Base-by-base conservation (phyloP, 2,888 invertebrate genomes). In the Stegana nigrithorax region DNA sequence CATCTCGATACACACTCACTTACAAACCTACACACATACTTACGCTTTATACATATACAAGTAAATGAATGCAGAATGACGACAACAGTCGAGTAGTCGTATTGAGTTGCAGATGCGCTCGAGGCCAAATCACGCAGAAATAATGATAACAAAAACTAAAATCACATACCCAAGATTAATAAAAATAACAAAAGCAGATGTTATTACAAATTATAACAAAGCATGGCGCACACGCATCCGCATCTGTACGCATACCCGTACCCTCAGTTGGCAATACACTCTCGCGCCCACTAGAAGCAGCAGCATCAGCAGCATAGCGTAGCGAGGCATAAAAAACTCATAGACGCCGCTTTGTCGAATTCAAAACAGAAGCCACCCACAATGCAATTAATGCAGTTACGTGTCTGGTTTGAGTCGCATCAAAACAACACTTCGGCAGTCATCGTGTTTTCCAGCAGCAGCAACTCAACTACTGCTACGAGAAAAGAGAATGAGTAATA, bases 41-140 rank as follows among this genome's bases (percentile, higher is more conserved):
- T n/a, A n/a, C n/a, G n/a, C n/a, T n/a, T n/a, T n/a, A n/a, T 14
- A 39, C 17, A 10, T 8, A 36, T 36, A 8, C 5, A 10, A 39
- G 6, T 39, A 39, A 39, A n/a, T n/a, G 39, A 5, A 39, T 17
- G 39, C 39, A 5, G 12, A 17, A n/a, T 4, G 39, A 2, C 39
- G 5, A n/a, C n/a, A n/a, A n/a, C n/a, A n/a, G n/a, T n/a, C n/a
- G n/a, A n/a, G n/a, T n/a, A n/a, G n/a, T n/a, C n/a, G n/a, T n/a
- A n/a, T n/a, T n/a, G 39, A 44, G 61, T 64, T 65, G 70, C 73
- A 65, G 66, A 56, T 61, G 55, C 69, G 67, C 72, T 74, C 69
- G 68, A 73, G 78, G 78, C 72, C 68, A 67, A 66, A 69, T 65
- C 45, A 25, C 53, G 60, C 26, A 60, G 23, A 32, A 36, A 55